Conservation (phyloP, 2,113 vertebrate genomes). For the Marmota monax region DNA sequence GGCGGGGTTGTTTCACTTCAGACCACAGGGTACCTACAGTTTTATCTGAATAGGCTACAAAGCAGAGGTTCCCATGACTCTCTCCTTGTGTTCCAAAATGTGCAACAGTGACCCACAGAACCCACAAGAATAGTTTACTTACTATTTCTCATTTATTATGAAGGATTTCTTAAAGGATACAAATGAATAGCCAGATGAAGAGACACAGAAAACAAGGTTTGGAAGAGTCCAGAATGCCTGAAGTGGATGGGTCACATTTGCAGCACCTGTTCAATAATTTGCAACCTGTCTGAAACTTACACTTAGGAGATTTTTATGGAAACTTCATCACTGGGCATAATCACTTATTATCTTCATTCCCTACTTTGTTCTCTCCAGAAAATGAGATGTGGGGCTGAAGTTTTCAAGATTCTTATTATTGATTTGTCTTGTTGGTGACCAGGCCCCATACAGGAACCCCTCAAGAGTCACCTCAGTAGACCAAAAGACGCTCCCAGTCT, state of each 20-base stretch:
- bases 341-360: neutral
- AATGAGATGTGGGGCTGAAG: neutral
- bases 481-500: neutral
- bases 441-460: neutral
- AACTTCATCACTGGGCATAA: neutral
- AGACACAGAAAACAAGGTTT: fast-evolving
- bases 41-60: neutral
- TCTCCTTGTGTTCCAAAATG: neutral
- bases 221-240: too few species aligned
- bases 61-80: neutral
- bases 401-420: neutral
- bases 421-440: neutral
- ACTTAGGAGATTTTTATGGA: neutral
- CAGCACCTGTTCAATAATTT: neutral
- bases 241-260: neutral
- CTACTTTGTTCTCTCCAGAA: too few species aligned
- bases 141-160: neutral
- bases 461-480: neutral
- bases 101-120: neutral
- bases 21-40: neutral
- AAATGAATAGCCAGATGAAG: neutral
- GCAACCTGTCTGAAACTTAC: neutral
- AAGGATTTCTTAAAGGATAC: neutral
- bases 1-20: too few species aligned
- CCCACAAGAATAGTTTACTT: neutral